A percentile compares a stretch with the other conserved stretches of the same genome.
phyloP scores from a whole-genome alignment of 2,113 vertebrate species.

The Glaucidium brasilianum region DNA sequence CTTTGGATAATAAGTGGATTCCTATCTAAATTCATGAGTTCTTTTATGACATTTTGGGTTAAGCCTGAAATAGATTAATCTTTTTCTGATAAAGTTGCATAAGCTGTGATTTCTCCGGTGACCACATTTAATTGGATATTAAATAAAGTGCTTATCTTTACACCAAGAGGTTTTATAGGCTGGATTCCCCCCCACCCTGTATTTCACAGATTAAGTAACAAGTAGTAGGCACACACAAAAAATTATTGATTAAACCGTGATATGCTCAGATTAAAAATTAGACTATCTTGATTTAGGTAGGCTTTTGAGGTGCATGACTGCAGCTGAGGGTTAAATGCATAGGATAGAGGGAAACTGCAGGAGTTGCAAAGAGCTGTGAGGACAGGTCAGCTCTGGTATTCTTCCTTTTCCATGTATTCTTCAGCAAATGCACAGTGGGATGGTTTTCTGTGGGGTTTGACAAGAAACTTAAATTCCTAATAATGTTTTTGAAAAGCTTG shows the following conservation, averaged over 20 bases:
- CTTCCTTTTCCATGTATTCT: not conserved
- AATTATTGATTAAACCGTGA: not conserved
- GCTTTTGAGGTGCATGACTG: slow-evolving; percentile 16
- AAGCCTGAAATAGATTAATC: slow-evolving; percentile 81
- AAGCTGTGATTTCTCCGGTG: slow-evolving; percentile 80
- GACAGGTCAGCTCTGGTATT: not conserved
- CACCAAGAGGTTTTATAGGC: slow-evolving; percentile 75
- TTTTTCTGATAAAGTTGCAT: slow-evolving; percentile 81
- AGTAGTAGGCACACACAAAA: slow-evolving; percentile 22
- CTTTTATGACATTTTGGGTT: slow-evolving; percentile 77
- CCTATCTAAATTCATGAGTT: slow-evolving; percentile 86
- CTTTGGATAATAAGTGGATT: slow-evolving; percentile 80
- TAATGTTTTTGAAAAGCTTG: slow-evolving; percentile 13
- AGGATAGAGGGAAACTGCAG: not conserved
- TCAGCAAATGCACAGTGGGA: not conserved
- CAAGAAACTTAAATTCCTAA: slow-evolving; percentile 17
- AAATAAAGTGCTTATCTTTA: slow-evolving; percentile 83
- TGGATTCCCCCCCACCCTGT: not conserved
- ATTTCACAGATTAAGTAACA: slow-evolving; percentile 70
- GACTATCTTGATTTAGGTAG: not conserved
- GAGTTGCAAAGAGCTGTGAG: not conserved
- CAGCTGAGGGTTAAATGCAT: slow-evolving; percentile 12
- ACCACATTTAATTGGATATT: slow-evolving; percentile 82
- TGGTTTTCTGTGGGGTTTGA: not conserved
- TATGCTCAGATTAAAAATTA: slow-evolving; percentile 63